These are phyloP conservation scores for Parthenolecanium corni DNA, from an alignment of 2,888 invertebrate genomes.

Conservation along the genomic window DNA sequence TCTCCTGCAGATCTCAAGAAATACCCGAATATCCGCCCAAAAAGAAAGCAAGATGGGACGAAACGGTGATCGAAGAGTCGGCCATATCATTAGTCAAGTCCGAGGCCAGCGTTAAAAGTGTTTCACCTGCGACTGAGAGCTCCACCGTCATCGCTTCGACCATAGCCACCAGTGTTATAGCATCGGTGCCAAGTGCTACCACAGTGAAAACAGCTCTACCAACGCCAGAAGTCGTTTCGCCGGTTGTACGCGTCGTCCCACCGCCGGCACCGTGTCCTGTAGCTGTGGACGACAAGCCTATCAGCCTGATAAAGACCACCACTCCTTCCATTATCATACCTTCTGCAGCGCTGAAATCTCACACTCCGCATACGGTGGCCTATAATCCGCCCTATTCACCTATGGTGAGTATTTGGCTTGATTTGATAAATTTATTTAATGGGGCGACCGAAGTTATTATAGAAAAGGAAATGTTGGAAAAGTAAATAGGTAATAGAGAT, in stretches of 20 bases:
- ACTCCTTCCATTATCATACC: slow-evolving; percentile 8
- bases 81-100: slow-evolving; percentile 13
- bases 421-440: not conserved
- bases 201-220: not conserved
- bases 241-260: not conserved
- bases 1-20: slow-evolving; percentile 5
- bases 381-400: slow-evolving; percentile 17
- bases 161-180: slow-evolving; percentile 14
- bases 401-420: slow-evolving; percentile 9
- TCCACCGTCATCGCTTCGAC: not conserved
- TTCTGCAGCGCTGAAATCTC: slow-evolving; percentile 20
- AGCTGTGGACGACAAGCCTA: slow-evolving; percentile 2
- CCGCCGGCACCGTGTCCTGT: not conserved
- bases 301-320: slow-evolving; percentile 18
- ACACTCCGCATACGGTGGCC: slow-evolving; percentile 2
- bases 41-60: slow-evolving; percentile 17
- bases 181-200: not conserved
- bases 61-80: slow-evolving; percentile 7
- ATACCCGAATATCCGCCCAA: slow-evolving; percentile 3
- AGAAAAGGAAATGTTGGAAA: no score
- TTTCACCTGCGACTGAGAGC: not conserved
- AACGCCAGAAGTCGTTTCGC: not conserved
- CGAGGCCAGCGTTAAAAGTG: not conserved
- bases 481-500: no score
- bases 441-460: no score